Evolutionary conservation across 2,797 vertebrate species (phyloP).

Genomic region (Coregonus suidteri): DNA sequence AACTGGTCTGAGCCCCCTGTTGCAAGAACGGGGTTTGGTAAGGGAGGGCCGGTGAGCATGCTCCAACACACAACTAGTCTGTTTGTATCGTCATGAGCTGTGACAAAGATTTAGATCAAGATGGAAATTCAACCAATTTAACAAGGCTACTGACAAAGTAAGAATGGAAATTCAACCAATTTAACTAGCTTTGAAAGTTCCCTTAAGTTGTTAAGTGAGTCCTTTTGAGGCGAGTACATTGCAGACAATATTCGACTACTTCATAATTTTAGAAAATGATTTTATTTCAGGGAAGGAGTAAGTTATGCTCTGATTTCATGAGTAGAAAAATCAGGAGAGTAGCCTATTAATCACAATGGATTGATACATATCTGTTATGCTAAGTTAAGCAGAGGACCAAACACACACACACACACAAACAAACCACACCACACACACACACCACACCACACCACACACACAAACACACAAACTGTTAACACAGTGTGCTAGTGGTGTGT

Average conservation of each 20-base stretch:
- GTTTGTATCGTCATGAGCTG: not conserved
- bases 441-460: no score
- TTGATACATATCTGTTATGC: not conserved
- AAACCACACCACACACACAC: no score
- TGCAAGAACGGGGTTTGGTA: not conserved
- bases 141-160: not conserved
- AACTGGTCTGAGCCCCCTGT: not conserved
- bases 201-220: not conserved
- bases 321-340: not conserved
- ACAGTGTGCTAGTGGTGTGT: not conserved
- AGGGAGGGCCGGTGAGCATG: no score
- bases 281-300: slow-evolving; percentile 15
- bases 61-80: not conserved
- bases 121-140: no score
- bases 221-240: not conserved
- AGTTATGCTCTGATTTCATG: not conserved
- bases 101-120: not conserved
- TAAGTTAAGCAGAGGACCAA: not conserved
- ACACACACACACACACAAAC: not conserved
- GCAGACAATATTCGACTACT: not conserved
- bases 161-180: no score
- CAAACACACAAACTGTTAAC: not conserved
- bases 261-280: not conserved
- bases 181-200: no score
- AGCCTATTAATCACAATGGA: not conserved